Conservation (phyloP, 2,797 vertebrate species). For the Valencia hispanica region DNA sequence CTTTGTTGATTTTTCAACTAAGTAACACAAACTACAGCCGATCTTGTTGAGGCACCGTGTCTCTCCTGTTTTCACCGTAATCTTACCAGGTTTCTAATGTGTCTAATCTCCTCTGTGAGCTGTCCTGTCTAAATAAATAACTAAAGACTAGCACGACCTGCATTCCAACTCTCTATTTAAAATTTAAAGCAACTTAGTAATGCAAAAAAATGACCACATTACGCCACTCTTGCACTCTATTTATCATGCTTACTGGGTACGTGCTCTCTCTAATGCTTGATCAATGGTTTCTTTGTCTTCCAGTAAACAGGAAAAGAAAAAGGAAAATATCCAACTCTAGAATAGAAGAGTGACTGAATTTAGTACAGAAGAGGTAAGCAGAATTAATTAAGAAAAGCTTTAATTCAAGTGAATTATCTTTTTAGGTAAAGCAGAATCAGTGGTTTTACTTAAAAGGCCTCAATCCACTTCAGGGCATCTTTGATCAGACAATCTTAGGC, state of each 20-base stretch:
- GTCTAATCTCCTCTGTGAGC: slow-evolving; percentile 16
- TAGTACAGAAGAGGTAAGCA: neutral
- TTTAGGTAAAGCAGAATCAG: slow-evolving; percentile 13
- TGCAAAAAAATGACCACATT: slow-evolving; percentile 13
- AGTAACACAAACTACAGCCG: neutral
- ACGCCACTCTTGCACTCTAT: slow-evolving; percentile 24
- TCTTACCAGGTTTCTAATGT: slow-evolving; percentile 29
- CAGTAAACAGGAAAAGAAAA: slow-evolving; percentile 18
- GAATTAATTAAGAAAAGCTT: slow-evolving; percentile 31
- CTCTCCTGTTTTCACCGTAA: slow-evolving; percentile 20
- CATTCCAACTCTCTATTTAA: slow-evolving; percentile 5
- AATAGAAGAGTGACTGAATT: slow-evolving; percentile 4
- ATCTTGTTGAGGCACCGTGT: slow-evolving; percentile 2
- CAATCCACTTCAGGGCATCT: neutral
- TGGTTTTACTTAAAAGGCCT: slow-evolving; percentile 10
- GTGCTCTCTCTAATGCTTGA: slow-evolving; percentile 22
- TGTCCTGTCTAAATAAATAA: slow-evolving; percentile 46
- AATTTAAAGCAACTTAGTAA: slow-evolving; percentile 25
- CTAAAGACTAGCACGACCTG: slow-evolving; percentile 23
- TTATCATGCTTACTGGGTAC: slow-evolving; percentile 33
- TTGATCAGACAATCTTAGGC: neutral
- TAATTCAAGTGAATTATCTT: slow-evolving; percentile 21
- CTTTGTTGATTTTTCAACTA: slow-evolving; percentile 1
- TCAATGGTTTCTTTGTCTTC: slow-evolving; percentile 23
- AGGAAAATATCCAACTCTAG: slow-evolving; percentile 25